These are phyloP conservation scores for Gryllus bimaculatus DNA, from an alignment of 1,140 invertebrate species.

Conservation along the genomic window DNA sequence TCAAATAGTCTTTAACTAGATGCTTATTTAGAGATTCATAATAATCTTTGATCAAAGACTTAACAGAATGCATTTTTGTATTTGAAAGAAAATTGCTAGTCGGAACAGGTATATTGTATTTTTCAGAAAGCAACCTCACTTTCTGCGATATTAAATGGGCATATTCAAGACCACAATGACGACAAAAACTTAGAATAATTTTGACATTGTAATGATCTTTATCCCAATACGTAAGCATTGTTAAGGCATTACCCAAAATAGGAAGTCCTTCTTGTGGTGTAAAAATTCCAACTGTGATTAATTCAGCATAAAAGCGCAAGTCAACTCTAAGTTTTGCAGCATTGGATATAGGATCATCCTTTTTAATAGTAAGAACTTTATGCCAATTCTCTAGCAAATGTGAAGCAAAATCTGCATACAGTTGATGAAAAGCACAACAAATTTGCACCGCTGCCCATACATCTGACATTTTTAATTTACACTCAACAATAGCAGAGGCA, in stretches of 20 bases:
- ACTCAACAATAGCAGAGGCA: slow-evolving; percentile 81
- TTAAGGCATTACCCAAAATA: slow-evolving; percentile 71
- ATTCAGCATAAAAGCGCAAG: slow-evolving; percentile 85
- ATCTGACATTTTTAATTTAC: slow-evolving; percentile 89
- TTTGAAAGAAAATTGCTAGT: slow-evolving; percentile 64
- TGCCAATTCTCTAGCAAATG: slow-evolving; percentile 88
- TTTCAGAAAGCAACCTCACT: slow-evolving; percentile 49
- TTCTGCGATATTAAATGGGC: slow-evolving; percentile 67
- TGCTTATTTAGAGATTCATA: slow-evolving; percentile 77
- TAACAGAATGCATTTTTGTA: slow-evolving; percentile 81
- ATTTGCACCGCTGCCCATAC: slow-evolving; percentile 71
- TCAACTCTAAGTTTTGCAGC: slow-evolving; percentile 87
- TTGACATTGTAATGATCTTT: slow-evolving; percentile 88
- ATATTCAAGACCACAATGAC: slow-evolving; percentile 93
- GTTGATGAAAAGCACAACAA: slow-evolving; percentile 79
- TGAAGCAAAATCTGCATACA: slow-evolving; percentile 79
- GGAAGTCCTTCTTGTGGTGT: slow-evolving; percentile 79
- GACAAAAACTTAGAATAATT: slow-evolving; percentile 91
- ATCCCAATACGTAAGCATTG: slow-evolving; percentile 77
- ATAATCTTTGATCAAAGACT: slow-evolving; percentile 77
- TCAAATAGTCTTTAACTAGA: slow-evolving; percentile 50
- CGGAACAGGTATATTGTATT: slow-evolving; percentile 51
- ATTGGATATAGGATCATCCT: slow-evolving; percentile 72
- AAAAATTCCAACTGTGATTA: slow-evolving; percentile 82
- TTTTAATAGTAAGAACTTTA: slow-evolving; percentile 70